These are phyloP conservation scores for Listronotus oregonensis DNA, from an alignment of 1,140 invertebrate species.

Conservation along the genomic window DNA sequence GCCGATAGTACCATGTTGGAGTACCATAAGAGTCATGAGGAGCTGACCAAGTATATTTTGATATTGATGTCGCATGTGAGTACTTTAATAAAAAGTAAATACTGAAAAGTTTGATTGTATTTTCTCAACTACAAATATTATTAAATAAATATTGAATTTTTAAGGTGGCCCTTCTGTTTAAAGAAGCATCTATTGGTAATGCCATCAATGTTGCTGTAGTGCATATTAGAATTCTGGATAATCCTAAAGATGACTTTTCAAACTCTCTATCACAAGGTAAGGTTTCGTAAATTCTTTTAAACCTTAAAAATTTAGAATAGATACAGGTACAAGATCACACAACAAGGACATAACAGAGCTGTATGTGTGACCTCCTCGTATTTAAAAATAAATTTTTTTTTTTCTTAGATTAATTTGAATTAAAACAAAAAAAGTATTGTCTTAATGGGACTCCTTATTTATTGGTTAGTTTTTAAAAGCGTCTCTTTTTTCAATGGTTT, in stretches of 20 bases:
- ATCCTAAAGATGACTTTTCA: constrained; percentile 50
- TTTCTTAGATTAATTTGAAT: too few species aligned
- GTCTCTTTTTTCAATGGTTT: too few species aligned
- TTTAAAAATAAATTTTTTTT: too few species aligned
- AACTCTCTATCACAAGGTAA: constrained; percentile 44
- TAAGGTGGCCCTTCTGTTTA: constrained; percentile 77
- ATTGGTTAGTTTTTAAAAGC: too few species aligned
- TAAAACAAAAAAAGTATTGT: too few species aligned
- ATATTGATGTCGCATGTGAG: constrained; percentile 80
- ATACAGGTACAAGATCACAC: too few species aligned
- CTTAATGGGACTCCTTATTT: too few species aligned
- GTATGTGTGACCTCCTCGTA: too few species aligned
- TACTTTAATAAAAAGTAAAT: constrained; percentile 27
- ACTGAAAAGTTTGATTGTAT: too few species aligned
- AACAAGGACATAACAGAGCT: too few species aligned
- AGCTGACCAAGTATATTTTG: constrained; percentile 73
- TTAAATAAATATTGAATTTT: constrained; percentile 17
- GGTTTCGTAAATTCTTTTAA: too few species aligned
- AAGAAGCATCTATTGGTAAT: constrained; percentile 81
- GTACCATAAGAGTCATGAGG: constrained; percentile 65
- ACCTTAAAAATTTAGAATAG: too few species aligned
- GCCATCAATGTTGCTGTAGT: constrained; percentile 78
- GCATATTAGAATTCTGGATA: constrained; percentile 65
- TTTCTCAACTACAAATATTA: not conserved
- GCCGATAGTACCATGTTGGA: constrained; percentile 78